A percentile compares a stretch with the other conserved stretches of the same genome.
Conservation (phyloP, 1,140 invertebrate genomes). For the Eurytemora carolleeae region DNA sequence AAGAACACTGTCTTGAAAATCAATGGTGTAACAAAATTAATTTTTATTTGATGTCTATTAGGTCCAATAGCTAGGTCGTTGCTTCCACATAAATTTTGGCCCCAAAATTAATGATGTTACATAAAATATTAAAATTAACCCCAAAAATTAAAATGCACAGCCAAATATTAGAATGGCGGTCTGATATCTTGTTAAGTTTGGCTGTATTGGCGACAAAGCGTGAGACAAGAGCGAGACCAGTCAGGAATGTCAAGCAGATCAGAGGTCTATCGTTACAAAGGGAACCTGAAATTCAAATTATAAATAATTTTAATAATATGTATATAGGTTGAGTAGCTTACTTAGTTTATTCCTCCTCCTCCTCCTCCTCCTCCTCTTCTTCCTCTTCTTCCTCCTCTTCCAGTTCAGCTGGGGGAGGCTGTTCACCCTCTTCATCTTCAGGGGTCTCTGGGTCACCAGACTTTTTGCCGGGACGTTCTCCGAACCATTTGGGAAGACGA, state of each 20-base stretch:
- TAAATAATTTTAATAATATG: background rate
- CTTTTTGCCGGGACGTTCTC: slow-evolving; percentile 76
- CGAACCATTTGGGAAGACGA: slow-evolving; percentile 79
- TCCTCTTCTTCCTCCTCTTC: slow-evolving; percentile 41
- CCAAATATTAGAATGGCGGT: background rate
- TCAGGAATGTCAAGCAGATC: background rate
- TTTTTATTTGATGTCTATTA: too few species aligned
- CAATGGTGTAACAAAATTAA: too few species aligned
- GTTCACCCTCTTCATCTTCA: slow-evolving; percentile 49
- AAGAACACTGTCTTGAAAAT: too few species aligned
- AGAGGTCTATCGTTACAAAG: background rate
- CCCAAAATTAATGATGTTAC: too few species aligned
- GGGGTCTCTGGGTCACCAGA: slow-evolving; percentile 61
- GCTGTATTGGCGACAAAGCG: background rate
- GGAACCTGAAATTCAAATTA: background rate
- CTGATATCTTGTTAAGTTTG: background rate
- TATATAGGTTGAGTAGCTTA: background rate
- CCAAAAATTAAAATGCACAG: background rate
- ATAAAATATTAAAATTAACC: too few species aligned
- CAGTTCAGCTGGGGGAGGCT: slow-evolving; percentile 34
- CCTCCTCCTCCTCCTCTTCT: slow-evolving; percentile 23
- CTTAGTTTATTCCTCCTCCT: slow-evolving; percentile 7
- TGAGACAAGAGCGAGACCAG: background rate
- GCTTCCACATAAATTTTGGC: too few species aligned
- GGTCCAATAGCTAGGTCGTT: too few species aligned